Evolutionary conservation across 2,888 invertebrate species (phyloP).

Genomic region (Pollenia amentaria): DNA sequence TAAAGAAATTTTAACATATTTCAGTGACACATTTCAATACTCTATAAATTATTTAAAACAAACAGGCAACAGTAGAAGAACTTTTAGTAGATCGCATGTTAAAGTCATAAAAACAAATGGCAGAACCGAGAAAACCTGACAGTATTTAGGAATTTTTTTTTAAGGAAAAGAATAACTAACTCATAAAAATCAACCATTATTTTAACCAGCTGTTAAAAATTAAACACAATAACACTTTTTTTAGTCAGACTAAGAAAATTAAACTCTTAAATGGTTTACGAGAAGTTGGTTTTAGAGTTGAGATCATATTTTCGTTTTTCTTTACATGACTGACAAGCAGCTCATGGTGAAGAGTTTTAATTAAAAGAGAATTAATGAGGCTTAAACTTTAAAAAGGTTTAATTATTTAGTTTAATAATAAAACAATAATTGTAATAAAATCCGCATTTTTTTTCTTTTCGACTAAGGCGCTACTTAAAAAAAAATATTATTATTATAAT

Average conservation of each 20-base stretch:
- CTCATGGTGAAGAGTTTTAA: constrained; percentile 55
- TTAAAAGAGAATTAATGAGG: constrained; percentile 72
- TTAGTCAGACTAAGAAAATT: constrained; percentile 9
- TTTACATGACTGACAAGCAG: constrained; percentile 41
- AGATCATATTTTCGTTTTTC: constrained; percentile 49
- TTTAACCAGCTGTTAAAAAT: constrained; percentile 58
- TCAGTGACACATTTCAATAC: constrained; percentile 74
- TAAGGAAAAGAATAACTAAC: constrained; percentile 10
- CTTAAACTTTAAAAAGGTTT: constrained; percentile 60
- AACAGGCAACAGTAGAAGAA: constrained; percentile 25
- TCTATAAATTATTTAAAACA: constrained; percentile 72
- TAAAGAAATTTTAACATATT: constrained; percentile 72
- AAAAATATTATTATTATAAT: not conserved
- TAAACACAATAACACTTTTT: constrained; percentile 4
- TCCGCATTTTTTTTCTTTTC: not conserved
- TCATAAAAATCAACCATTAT: constrained; percentile 24
- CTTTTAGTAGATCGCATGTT: constrained; percentile 55
- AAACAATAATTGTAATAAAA: constrained; percentile 15
- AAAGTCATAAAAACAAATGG: constrained; percentile 56
- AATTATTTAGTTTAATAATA: constrained; percentile 55
- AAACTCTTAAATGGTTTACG: constrained; percentile 30
- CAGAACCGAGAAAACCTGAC: constrained; percentile 57
- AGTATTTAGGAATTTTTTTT: constrained; percentile 46
- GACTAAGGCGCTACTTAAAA: constrained; percentile 50
- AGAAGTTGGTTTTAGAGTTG: not conserved